phyloP scores from a whole-genome alignment of 2,888 invertebrate genomes.

The Hypercompe scribonia region DNA sequence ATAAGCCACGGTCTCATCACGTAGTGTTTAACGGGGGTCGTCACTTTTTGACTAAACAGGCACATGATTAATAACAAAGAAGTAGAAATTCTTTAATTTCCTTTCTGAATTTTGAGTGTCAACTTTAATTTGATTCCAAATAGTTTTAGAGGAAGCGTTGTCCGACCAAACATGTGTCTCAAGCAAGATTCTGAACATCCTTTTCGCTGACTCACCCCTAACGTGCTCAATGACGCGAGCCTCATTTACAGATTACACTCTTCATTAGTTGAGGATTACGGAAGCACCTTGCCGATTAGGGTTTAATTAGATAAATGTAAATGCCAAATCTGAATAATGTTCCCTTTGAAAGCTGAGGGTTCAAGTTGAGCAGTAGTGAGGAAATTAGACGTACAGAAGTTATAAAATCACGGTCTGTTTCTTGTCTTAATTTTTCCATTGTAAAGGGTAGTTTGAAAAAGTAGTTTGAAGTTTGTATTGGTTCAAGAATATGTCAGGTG shows the following conservation, averaged over 20 bases:
- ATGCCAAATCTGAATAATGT: neutral
- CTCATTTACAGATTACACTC: conserved; percentile 19
- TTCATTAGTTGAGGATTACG: conserved; percentile 13
- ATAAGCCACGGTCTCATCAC: neutral
- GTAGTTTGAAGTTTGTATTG: neutral
- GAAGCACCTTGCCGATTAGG: conserved; percentile 1
- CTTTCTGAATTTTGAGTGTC: neutral
- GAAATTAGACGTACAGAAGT: neutral
- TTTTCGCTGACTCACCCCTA: conserved; percentile 3
- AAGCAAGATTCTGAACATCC: neutral
- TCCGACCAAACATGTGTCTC: neutral
- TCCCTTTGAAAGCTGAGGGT: neutral
- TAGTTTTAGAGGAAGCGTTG: neutral
- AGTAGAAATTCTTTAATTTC: neutral
- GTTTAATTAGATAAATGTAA: conserved; percentile 12
- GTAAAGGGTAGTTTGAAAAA: neutral
- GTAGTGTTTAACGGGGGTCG: too few relatives aligned
- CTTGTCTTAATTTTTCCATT: neutral
- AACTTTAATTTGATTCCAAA: neutral
- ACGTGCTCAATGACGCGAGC: conserved; percentile 15
- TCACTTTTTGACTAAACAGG: too few relatives aligned
- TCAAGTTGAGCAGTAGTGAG: neutral
- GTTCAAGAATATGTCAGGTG: neutral
- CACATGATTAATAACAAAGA: neutral
- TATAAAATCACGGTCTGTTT: too few relatives aligned